Conservation (phyloP, 2,888 invertebrate species). For the Gryllus longicercus region DNA sequence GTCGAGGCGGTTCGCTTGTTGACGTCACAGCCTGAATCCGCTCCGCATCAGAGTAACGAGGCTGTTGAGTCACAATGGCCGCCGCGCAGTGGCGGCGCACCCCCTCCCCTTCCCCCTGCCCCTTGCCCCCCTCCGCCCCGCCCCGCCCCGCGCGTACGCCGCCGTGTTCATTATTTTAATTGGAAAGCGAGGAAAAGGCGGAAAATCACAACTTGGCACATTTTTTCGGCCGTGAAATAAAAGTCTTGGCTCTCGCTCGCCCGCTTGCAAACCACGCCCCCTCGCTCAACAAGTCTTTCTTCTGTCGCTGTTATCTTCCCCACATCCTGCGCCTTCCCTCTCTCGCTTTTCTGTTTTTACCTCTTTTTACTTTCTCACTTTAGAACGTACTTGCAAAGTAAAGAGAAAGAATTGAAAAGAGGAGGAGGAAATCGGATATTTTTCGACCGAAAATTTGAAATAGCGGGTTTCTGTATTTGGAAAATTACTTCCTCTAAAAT, state of each 20-base stretch:
- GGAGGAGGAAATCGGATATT: no score
- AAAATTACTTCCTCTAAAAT: no score
- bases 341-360: no score
- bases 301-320: no score
- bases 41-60: not conserved
- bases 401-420: no score
- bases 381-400: no score
- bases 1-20: not conserved
- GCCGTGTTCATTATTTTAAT: not conserved
- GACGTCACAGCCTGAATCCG: not conserved
- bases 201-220: constrained; percentile 17
- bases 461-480: no score
- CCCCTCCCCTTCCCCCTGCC: not conserved
- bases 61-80: constrained; percentile 17
- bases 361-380: no score
- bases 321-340: no score
- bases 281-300: no score
- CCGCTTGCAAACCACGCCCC: no score
- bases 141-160: not conserved
- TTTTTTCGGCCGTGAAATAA: constrained; percentile 8
- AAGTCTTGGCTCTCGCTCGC: not conserved
- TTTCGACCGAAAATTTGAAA: no score
- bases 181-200: constrained; percentile 17
- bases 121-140: not conserved
- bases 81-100: not conserved